These are phyloP conservation scores for Hephaestus fuliginosus DNA, from an alignment of 2,797 vertebrate species.

Conservation along the genomic window DNA sequence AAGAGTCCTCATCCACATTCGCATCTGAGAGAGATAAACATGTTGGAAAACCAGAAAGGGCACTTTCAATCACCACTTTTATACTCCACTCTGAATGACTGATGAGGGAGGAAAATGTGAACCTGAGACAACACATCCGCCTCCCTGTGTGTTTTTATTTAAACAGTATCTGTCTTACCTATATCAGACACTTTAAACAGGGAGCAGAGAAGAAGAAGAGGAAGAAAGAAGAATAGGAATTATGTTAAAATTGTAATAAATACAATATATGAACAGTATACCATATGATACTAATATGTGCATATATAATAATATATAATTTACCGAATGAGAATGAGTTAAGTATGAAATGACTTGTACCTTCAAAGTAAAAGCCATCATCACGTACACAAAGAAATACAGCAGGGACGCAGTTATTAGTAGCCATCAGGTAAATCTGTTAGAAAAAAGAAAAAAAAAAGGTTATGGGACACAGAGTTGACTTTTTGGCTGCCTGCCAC, in stretches of 20 bases:
- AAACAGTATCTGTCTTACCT: conserved; percentile 25
- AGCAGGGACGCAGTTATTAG: rapidly evolving
- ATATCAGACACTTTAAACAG: not conserved
- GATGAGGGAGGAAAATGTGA: not conserved
- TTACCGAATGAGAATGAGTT: not conserved
- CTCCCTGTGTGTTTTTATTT: not conserved
- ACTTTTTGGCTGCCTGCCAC: too few relatives aligned
- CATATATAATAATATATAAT: not conserved
- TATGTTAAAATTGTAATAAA: not conserved
- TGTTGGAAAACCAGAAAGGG: not conserved
- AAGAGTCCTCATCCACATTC: rapidly evolving
- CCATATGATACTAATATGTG: too few relatives aligned
- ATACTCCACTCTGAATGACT: not conserved
- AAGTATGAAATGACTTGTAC: conserved; percentile 12
- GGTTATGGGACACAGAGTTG: not conserved
- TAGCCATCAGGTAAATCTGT: conserved; percentile 43
- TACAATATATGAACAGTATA: not conserved
- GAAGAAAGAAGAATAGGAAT: not conserved
- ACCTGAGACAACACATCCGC: not conserved
- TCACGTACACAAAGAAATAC: rapidly evolving
- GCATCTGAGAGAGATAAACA: conserved; percentile 11
- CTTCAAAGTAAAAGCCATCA: conserved; percentile 39
- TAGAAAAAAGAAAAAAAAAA: not conserved
- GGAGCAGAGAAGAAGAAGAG: not conserved
- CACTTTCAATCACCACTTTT: not conserved